A percentile compares a stretch with the other conserved stretches of the same genome.
These are phyloP conservation scores for Miniopterus natalensis DNA, from an alignment of 2,113 vertebrate species.

Conservation along the genomic window DNA sequence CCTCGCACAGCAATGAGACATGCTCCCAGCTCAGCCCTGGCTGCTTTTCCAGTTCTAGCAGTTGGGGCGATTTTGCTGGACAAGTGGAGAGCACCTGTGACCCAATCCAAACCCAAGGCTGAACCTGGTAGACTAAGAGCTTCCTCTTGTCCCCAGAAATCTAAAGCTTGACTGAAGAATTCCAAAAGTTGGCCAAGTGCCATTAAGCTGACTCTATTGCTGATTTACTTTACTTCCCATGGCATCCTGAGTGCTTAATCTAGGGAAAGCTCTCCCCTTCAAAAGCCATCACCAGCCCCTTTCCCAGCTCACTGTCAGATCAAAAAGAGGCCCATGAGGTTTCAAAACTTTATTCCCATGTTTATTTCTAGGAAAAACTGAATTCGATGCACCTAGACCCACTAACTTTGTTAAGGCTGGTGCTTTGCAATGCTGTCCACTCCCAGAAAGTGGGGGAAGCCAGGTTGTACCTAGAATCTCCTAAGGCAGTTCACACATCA, in stretches of 20 bases:
- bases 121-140: not conserved
- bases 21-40: not conserved
- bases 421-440: not conserved
- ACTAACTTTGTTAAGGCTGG: not conserved
- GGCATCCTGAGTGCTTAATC: not conserved
- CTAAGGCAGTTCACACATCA: not conserved
- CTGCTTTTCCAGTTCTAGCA: not conserved
- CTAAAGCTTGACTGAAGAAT: not conserved
- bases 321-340: not conserved
- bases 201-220: not conserved
- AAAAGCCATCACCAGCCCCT: not conserved
- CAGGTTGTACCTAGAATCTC: not conserved
- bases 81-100: not conserved
- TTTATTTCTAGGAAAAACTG: not conserved
- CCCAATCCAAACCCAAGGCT: not conserved
- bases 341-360: not conserved
- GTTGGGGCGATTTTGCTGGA: constrained; percentile 13
- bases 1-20: not conserved
- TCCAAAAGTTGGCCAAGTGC: not conserved
- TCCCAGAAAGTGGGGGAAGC: not conserved
- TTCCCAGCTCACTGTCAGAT: not conserved
- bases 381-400: not conserved
- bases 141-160: not conserved
- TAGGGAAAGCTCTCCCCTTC: not conserved
- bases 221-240: not conserved